Conservation (phyloP, 2,113 vertebrate genomes). For the Laticauda colubrina region DNA sequence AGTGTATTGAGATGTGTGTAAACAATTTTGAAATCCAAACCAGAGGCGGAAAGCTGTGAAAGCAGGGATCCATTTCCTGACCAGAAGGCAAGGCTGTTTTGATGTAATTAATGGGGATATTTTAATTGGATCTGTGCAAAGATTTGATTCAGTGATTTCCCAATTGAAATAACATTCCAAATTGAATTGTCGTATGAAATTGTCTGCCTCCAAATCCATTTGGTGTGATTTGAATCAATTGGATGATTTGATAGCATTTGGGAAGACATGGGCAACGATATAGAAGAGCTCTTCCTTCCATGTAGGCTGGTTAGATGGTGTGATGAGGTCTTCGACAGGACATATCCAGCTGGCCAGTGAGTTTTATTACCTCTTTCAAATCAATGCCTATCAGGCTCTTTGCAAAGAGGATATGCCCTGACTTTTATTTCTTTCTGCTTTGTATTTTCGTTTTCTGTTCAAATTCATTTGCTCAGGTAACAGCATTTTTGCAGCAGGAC, state of each 20-base stretch:
- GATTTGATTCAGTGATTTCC: not conserved
- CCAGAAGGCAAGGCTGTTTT: not conserved
- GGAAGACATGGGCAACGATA: not conserved
- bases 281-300: not conserved
- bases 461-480: not conserved
- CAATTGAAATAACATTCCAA: not conserved
- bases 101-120: slow-evolving; percentile 1
- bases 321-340: not conserved
- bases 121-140: not conserved
- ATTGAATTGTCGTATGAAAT: not conserved
- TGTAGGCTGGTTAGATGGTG: not conserved
- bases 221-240: not conserved
- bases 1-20: not conserved
- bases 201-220: not conserved
- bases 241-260: not conserved
- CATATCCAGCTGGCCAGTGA: not conserved
- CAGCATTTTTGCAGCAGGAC: not conserved
- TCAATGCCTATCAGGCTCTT: not conserved
- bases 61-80: not conserved
- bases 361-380: not conserved
- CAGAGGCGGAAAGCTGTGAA: not conserved
- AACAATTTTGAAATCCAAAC: not conserved
- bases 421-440: not conserved
- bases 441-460: not conserved
- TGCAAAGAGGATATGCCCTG: not conserved